Evolutionary conservation across 2,113 vertebrate species (phyloP).

Genomic region (Erinaceus europaeus): DNA sequence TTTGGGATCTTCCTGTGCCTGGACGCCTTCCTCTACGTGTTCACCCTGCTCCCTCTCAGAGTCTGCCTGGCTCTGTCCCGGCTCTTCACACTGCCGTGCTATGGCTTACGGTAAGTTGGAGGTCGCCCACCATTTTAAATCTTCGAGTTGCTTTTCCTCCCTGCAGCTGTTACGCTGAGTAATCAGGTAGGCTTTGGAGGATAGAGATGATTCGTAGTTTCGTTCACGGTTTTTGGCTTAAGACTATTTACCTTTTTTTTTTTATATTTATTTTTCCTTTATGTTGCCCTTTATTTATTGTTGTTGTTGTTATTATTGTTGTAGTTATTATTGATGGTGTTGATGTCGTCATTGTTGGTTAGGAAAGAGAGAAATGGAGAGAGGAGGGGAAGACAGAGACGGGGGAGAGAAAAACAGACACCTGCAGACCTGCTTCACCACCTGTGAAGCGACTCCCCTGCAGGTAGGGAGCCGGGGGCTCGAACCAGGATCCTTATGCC

Average conservation of each 20-base stretch:
- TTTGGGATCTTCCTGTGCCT: conserved; percentile 97
- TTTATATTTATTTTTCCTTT: no score
- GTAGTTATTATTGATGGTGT: no score
- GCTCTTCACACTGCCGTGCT: conserved; percentile 94
- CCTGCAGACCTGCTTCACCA: no score
- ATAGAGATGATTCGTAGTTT: background rate
- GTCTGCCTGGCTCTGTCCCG: conserved; percentile 92
- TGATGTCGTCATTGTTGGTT: no score
- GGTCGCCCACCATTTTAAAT: background rate
- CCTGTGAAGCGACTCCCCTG: no score
- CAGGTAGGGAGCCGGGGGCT: no score
- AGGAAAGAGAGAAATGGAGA: no score
- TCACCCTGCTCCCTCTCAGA: conserved; percentile 95
- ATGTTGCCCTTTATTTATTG: no score
- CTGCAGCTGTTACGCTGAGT: background rate
- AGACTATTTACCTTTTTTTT: background rate
- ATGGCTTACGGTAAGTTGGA: conserved; percentile 91
- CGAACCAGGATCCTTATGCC: no score
- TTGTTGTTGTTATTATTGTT: no score
- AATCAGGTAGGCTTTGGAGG: background rate
- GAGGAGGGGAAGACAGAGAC: no score
- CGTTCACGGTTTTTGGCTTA: background rate
- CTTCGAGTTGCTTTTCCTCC: background rate
- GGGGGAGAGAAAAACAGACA: no score
- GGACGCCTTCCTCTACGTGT: conserved; percentile 97